These are phyloP conservation scores for Heliconius hermathena DNA, from an alignment of 1,140 invertebrate species.

Conservation along the genomic window DNA sequence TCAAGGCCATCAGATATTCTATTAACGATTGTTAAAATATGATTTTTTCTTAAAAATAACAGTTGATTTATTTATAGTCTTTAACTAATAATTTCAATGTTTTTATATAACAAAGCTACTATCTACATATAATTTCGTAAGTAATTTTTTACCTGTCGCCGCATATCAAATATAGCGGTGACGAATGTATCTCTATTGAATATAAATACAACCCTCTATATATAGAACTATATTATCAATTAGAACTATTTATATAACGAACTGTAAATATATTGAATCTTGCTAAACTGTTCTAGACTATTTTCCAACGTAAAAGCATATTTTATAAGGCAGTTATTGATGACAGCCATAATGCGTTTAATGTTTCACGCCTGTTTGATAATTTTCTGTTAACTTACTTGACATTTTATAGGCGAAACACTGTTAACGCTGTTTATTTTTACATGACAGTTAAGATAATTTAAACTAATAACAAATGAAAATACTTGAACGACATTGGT, in stretches of 20 bases:
- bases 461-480: too few species aligned
- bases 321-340: conserved; percentile 11
- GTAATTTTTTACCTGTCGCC: not conserved
- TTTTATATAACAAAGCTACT: too few species aligned
- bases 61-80: too few species aligned
- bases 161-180: not conserved
- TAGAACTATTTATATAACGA: not conserved
- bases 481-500: too few species aligned
- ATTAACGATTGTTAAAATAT: too few species aligned
- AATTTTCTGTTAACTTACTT: not conserved
- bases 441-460: too few species aligned
- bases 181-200: not conserved
- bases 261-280: not conserved
- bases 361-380: not conserved
- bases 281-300: not conserved
- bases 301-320: conserved; percentile 4
- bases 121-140: too few species aligned
- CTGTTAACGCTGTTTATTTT: too few species aligned
- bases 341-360: not conserved
- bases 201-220: not conserved
- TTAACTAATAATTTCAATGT: too few species aligned
- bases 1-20: too few species aligned
- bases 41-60: too few species aligned
- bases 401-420: not conserved
- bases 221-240: conserved; percentile 1